Percentiles rank a stretch among this genome's conserved stretches.
These are phyloP conservation scores for Gobio occitaniae DNA, from an alignment of 2,797 vertebrate species.

Conservation along the genomic window DNA sequence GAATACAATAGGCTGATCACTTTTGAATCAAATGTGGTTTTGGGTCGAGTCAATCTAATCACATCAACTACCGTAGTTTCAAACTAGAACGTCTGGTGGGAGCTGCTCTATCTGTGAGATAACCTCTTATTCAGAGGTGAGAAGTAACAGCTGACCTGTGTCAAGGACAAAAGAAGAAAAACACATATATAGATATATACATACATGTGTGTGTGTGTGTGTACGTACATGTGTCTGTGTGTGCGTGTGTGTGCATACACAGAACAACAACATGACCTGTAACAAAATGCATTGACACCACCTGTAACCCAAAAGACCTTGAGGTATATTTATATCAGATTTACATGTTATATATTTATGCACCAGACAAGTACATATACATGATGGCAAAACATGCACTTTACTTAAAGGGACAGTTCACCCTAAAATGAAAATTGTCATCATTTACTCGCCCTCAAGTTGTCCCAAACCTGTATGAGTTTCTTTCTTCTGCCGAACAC, in stretches of 20 bases:
- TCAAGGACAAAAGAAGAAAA: conserved; percentile 17
- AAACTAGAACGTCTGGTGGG: not conserved
- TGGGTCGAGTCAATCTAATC: conserved; percentile 10
- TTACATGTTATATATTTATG: conserved; percentile 4
- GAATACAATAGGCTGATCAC: not conserved
- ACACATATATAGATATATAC: fast-evolving
- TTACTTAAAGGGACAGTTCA: not conserved
- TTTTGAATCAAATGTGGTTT: not conserved
- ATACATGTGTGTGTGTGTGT: too few relatives aligned
- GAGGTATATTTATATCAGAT: not conserved
- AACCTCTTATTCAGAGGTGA: conserved; percentile 3
- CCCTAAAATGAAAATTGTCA: too few relatives aligned
- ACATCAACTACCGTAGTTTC: conserved; percentile 7
- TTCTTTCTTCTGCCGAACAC: too few relatives aligned
- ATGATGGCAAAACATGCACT: not conserved
- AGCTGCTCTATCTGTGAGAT: not conserved
- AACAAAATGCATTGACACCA: not conserved
- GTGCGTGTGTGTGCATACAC: too few relatives aligned
- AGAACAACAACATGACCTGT: not conserved
- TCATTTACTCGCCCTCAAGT: too few relatives aligned
- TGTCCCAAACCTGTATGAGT: too few relatives aligned
- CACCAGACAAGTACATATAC: not conserved
- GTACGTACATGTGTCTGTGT: too few relatives aligned
- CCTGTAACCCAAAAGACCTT: not conserved
- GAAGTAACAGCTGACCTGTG: not conserved